Base-by-base conservation (phyloP, 64 coral and sea anemone species). In the Dendrophyllia cribrosa region DNA sequence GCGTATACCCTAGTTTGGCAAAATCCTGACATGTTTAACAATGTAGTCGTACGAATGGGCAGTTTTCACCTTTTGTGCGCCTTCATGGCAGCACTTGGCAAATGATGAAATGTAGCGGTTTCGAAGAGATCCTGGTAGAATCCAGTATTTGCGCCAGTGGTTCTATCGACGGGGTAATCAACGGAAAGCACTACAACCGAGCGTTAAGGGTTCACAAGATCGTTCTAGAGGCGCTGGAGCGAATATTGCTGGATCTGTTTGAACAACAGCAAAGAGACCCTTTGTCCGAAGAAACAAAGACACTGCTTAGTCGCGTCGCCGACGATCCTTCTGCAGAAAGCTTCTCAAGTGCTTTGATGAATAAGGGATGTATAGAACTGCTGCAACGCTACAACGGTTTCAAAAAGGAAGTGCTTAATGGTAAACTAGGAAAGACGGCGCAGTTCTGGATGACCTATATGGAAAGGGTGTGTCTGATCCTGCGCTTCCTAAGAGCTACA, bases 391-490 rank as follows among this genome's bases (percentile, higher is more conserved):
- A 84, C 60, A n/a, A 8, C 60, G 21, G 60, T 11, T 84, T 66
- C 59, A 84, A 84, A 64, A 55, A 65, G 46, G 62, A 43, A 64
- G 63, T 46, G 45, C 43, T 22, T 48, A 4, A 68, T 26, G 82
- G 82, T 9, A 48, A 10, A 43, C 61, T 86, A 21, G 82, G 82
- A 6, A 86, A 86, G 62, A 86, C 82, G 43, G 82, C 62, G 20
- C 82, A 86, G 63, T 66, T 86, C 47, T 66, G 82, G 82, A 17
- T 86, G 82, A 86, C 22, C 60, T 86, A 68, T 14, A 86, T 86
- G 82, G 82, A 86, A 43, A 86, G 67, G 82, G 82, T 86, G 49
- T 14, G 25, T 11, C 82, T 86, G 45, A 86, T 86, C 7, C 62
- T 86, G 21, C 59, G 21, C 9, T 68, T 67, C 13, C 82, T 45